phyloP scores from a whole-genome alignment of 92 coral and sea anemone species.

The Paragorgia papillata region DNA sequence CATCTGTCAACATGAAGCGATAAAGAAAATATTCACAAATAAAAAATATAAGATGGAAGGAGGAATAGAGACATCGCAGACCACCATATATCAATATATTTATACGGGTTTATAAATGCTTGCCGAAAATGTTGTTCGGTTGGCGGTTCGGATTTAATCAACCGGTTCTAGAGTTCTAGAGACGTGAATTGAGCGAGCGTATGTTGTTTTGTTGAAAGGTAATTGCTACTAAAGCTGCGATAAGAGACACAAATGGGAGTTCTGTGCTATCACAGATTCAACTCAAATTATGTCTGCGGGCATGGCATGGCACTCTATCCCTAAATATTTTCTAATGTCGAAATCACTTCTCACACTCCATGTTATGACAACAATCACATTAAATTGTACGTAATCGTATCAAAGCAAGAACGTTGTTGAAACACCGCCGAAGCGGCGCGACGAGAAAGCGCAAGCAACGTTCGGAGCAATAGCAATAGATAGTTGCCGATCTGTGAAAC shows the following conservation, averaged over 20 bases:
- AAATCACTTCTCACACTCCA: background rate
- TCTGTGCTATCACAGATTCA: background rate
- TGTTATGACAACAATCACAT: background rate
- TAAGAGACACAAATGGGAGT: background rate
- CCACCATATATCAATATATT: background rate
- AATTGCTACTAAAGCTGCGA: background rate
- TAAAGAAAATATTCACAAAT: slow-evolving; percentile 33
- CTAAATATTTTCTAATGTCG: no score
- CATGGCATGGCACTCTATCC: no score
- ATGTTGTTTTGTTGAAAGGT: background rate
- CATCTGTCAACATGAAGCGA: slow-evolving; percentile 41
- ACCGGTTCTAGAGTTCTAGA: background rate
- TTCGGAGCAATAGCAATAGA: background rate
- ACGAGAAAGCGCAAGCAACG: background rate
- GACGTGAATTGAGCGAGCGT: background rate
- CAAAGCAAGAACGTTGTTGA: background rate
- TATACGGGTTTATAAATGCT: background rate
- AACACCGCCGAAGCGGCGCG: background rate
- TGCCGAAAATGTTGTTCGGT: background rate
- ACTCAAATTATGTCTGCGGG: background rate
- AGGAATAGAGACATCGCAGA: background rate
- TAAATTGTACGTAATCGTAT: slow-evolving; percentile 3
- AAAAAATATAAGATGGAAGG: slow-evolving; percentile 1
- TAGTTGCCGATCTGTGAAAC: background rate
- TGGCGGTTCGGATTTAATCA: background rate